phyloP scores from a whole-genome alignment of 2,888 invertebrate species.

The Holacanthella duospinosa region DNA sequence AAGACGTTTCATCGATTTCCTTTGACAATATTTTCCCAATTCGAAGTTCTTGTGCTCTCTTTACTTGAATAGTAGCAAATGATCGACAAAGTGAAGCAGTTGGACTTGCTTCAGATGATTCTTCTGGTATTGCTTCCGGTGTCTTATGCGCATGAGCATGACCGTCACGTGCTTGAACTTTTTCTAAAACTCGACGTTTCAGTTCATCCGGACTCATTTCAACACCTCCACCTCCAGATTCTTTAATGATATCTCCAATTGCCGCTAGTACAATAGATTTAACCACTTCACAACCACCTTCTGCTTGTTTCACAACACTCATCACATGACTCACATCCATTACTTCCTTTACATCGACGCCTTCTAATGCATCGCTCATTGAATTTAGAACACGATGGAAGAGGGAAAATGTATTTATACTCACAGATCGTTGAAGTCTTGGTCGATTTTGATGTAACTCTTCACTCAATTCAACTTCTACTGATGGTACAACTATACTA shows the following conservation, averaged over 20 bases:
- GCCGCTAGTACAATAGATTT: slow-evolving; percentile 9
- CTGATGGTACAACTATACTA: slow-evolving; percentile 11
- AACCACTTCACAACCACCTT: slow-evolving; percentile 3
- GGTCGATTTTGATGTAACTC: background rate
- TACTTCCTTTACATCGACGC: background rate
- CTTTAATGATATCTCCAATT: slow-evolving; percentile 10
- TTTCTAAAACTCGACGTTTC: background rate
- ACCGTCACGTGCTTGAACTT: background rate
- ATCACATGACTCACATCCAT: background rate
- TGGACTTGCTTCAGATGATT: background rate
- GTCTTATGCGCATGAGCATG: background rate
- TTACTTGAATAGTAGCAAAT: background rate
- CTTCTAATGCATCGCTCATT: background rate
- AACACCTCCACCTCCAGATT: background rate
- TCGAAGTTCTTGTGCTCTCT: background rate
- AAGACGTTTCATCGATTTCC: background rate
- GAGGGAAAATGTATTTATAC: slow-evolving; percentile 14
- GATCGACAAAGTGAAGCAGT: background rate
- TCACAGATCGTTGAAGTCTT: slow-evolving; percentile 7
- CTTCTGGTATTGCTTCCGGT: background rate
- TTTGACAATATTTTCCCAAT: background rate
- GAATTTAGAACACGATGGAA: slow-evolving; percentile 11
- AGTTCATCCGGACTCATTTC: background rate
- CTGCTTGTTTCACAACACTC: background rate
- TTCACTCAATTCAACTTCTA: slow-evolving; percentile 5